These are phyloP conservation scores for Porites rus DNA, from an alignment of 92 coral and sea anemone genomes.

Conservation along the genomic window DNA sequence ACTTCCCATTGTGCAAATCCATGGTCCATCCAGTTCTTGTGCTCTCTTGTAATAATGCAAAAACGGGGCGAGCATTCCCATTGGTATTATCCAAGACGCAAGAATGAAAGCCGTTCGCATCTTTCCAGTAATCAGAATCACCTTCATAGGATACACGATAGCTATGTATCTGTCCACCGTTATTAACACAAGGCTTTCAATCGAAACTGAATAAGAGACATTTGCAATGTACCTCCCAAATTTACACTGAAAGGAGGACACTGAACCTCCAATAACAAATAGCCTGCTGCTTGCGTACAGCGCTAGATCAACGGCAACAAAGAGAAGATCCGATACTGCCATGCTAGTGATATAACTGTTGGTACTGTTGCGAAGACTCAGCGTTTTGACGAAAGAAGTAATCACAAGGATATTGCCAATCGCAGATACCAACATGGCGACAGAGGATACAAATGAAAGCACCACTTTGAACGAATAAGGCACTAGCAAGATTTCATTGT, in stretches of 20 bases:
- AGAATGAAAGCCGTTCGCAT: not conserved
- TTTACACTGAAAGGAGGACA: not conserved
- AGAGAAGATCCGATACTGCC: conserved; percentile 13
- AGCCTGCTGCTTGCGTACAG: conserved; percentile 1
- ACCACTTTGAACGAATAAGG: not conserved
- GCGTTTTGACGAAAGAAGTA: not conserved
- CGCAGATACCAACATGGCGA: not conserved
- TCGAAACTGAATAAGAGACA: conserved; percentile 2
- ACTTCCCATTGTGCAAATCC: not conserved
- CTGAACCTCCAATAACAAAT: not conserved
- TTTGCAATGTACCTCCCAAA: not conserved
- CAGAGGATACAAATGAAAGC: not conserved
- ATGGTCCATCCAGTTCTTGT: not conserved
- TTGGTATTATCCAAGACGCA: not conserved
- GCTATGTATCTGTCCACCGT: conserved; percentile 9
- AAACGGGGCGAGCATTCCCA: not conserved
- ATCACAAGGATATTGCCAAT: not conserved
- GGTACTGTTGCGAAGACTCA: conserved; percentile 2
- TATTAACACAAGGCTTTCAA: not conserved
- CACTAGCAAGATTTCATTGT: not conserved
- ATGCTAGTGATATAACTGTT: conserved; percentile 14
- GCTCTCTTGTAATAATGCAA: not conserved
- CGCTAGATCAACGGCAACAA: not conserved
- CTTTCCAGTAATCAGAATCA: not conserved
- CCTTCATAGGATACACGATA: not conserved